These are phyloP conservation scores for Ctenodactylus gundi DNA, from an alignment of 2,113 vertebrate species.

Conservation along the genomic window DNA sequence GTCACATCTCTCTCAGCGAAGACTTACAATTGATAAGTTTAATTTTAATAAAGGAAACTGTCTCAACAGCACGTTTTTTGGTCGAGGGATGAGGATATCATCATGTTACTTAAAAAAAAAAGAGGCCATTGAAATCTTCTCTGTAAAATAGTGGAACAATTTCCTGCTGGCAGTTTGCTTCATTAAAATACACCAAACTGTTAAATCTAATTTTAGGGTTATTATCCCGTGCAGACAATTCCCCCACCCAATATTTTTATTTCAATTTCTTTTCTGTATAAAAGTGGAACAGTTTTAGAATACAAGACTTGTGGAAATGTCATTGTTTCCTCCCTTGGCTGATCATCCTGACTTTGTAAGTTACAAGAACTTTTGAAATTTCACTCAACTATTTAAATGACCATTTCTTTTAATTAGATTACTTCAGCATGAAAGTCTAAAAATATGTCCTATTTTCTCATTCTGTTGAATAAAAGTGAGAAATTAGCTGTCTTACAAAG, in stretches of 20 bases:
- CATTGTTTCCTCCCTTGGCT: conserved; percentile 46
- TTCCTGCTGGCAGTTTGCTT: not conserved
- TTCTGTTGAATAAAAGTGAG: conserved; percentile 68
- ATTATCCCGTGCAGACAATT: not conserved
- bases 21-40: too few species aligned
- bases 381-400: conserved; percentile 59
- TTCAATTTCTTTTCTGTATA: not conserved
- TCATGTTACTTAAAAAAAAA: not conserved
- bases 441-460: conserved; percentile 63
- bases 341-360: conserved; percentile 40
- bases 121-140: not conserved
- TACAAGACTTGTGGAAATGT: conserved; percentile 16
- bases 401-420: conserved; percentile 73
- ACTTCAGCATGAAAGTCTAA: conserved; percentile 59
- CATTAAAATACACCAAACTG: not conserved
- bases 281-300: conserved; percentile 29
- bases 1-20: too few species aligned
- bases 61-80: not conserved
- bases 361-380: conserved; percentile 56
- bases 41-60: not conserved
- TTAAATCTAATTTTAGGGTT: not conserved
- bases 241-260: not conserved
- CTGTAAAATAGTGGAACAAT: not conserved
- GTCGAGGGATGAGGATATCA: not conserved
- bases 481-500: conserved; percentile 74